A percentile compares a stretch with the other conserved stretches of the same genome.
phyloP scores from a whole-genome alignment of 2,797 vertebrate genomes.

The Acomys russatus region DNA sequence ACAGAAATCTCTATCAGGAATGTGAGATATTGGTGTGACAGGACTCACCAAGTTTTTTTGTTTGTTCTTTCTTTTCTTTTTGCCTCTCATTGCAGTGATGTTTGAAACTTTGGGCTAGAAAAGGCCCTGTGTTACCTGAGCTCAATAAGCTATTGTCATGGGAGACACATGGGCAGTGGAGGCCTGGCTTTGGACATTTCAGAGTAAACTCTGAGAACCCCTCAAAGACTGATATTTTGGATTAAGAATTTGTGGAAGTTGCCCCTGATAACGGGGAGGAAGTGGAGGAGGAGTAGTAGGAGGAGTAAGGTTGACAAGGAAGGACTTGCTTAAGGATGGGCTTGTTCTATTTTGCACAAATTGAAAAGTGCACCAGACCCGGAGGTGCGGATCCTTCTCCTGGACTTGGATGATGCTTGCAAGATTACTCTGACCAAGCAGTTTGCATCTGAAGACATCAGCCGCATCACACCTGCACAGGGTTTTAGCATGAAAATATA shows the following conservation, averaged over 20 bases:
- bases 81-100: background rate
- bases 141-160: background rate
- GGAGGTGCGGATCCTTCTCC: constrained; percentile 98
- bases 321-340: constrained; percentile 89
- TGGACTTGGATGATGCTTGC: constrained; percentile 98
- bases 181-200: background rate
- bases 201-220: background rate
- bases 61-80: background rate
- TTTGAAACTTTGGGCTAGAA: background rate
- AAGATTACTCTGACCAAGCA: constrained; percentile 99
- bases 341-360: constrained; percentile 98
- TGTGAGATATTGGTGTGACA: background rate
- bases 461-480: constrained; percentile 98
- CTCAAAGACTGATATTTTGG: background rate
- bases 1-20: background rate
- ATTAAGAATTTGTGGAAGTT: background rate
- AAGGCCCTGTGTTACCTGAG: background rate
- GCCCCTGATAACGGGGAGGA: background rate
- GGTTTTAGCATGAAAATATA: constrained; percentile 98
- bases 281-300: too few relatives aligned
- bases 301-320: too few relatives aligned
- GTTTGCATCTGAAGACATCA: constrained; percentile 98
- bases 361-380: constrained; percentile 99
- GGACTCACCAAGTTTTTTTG: background rate
- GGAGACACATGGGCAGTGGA: background rate